These are phyloP conservation scores for Drosophila acutilabella DNA, from an alignment of 2,888 invertebrate species.

Conservation along the genomic window DNA sequence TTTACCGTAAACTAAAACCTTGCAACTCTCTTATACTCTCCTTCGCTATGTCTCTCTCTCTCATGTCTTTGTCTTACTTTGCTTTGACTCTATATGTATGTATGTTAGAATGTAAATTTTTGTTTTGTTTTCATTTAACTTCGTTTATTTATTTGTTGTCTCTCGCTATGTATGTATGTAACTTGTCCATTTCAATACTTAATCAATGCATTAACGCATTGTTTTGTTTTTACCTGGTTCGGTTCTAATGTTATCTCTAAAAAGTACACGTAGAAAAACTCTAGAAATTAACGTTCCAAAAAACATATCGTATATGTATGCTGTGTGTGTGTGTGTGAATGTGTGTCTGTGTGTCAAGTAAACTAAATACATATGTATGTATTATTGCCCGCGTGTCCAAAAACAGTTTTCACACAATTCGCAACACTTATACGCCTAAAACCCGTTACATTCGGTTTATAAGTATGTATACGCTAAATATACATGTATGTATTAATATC, in stretches of 20 bases:
- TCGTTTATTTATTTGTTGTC: constrained; percentile 21
- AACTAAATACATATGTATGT: constrained; percentile 39
- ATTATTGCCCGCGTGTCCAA: constrained; percentile 27
- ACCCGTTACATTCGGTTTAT: constrained; percentile 65
- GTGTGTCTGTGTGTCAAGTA: constrained; percentile 25
- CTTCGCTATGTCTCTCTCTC: constrained; percentile 5
- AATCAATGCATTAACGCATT: constrained; percentile 42
- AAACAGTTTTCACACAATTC: constrained; percentile 49
- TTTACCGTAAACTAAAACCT: constrained; percentile 81
- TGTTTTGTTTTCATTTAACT: constrained; percentile 17
- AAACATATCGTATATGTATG: constrained; percentile 30
- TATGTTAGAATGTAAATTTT: constrained; percentile 32
- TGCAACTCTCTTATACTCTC: constrained; percentile 51
- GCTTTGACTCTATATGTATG: constrained; percentile 46
- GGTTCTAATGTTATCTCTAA: constrained; percentile 62
- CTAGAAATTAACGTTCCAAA: constrained; percentile 48
- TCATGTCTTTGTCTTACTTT: constrained; percentile 28
- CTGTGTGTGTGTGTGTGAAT: constrained; percentile 28
- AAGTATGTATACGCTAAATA: constrained; percentile 44
- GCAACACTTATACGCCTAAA: constrained; percentile 76
- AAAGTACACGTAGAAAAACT: constrained; percentile 70
- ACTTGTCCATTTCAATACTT: constrained; percentile 47
- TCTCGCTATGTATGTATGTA: constrained; percentile 61
- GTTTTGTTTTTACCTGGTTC: constrained; percentile 35
- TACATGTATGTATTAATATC: constrained; percentile 43